Evolutionary conservation across 2,797 vertebrate species (phyloP), one percentile per base, ranked within the genome.

Genomic region (Glossophaga mutica): DNA sequence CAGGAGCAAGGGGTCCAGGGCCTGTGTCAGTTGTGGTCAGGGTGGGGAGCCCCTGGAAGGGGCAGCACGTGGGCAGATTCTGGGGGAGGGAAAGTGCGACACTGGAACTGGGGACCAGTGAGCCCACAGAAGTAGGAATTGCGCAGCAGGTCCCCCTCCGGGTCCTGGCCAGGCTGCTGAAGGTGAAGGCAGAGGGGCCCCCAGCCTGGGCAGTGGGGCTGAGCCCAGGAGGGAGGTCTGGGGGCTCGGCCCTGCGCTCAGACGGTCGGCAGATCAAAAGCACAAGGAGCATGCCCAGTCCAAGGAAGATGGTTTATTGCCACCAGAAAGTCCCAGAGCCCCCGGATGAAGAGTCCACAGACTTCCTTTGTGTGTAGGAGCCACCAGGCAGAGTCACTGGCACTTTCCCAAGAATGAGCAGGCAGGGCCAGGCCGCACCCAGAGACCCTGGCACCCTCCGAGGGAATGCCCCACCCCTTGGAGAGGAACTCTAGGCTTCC

Each of bases 401-500:
- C 52, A 7, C n/a, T 39, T 32, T 37, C 42, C 9, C 5, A 21
- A 11, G 21, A 14, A 48, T 0, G 16, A 70, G 34, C 29, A 29
- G 57, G 52, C 22, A 10, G 22, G 55, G 3, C 24, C 7, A 12
- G 55, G 18, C 79, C 52, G 5, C 2, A 0, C 71, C 22, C 16
- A 6, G 39, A 74, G 24, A 4, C 8, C 21, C 0, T 9, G n/a
- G 19, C 1, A 1, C 0, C 24, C 0, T 19, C 0, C 6, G 24
- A 0, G 0, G 39, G 26, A 32, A 44, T 24, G 29, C 0, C 9
- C 21, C 6, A 0, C 0, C 0, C 0, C 32, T 55, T 11, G 8
- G 9, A 1, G 16, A 0, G 0, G 34, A 50, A 99, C 99, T 3
- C 81, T 92, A 76, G 32, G 16, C 24, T 57, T 65, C 9, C 2